Evolutionary conservation across 2,113 vertebrate genomes (phyloP), one percentile per base, ranked within the genome.

Genomic region (Bubo blakistoni): DNA sequence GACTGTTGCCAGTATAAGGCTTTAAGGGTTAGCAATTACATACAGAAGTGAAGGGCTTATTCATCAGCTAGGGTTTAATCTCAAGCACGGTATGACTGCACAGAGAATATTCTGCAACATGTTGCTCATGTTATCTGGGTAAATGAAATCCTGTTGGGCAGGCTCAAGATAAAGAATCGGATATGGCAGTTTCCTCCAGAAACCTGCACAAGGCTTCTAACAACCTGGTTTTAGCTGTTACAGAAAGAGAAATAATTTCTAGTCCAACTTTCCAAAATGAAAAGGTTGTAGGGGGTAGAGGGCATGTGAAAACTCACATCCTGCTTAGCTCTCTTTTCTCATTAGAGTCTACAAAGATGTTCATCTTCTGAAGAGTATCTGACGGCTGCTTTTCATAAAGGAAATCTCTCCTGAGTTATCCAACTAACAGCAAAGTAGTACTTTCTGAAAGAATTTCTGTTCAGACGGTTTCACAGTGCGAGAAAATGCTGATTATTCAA

Each of bases 1-100:
- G 81, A 69, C 21, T 65, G 40, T 42, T 96, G 74, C 80, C 78
- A 90, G 71, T 82, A 94, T 42, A 94, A 85, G 76, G 77, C 94
- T 92, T 90, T 95, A 69, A 79, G 94, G 78, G 88, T 95, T 89
- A 70, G 85, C 81, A 95, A 88, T 97, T 95, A 49, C 38, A 38
- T 91, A 91, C 66, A 86, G 29, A 89, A 97, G 81, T 61, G 85
- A 97, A 96, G 88, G 67, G 16, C 91, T 96, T 96, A 92, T 98
- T 98, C 84, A 94, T 94, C 94, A 90, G 76, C 69, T 25, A 27
- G 44, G 25, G 83, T 95, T 97, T 94, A 95, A 97, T 95, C 94
- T 93, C 73, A 26, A 83, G 55, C 78, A 55, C 17, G 78, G 52
- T 86, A 47, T 46, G 90, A 78, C 51, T 80, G 70, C 69, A 62